Conservation (phyloP, 2,888 invertebrate species). For the Plebejus anna region DNA sequence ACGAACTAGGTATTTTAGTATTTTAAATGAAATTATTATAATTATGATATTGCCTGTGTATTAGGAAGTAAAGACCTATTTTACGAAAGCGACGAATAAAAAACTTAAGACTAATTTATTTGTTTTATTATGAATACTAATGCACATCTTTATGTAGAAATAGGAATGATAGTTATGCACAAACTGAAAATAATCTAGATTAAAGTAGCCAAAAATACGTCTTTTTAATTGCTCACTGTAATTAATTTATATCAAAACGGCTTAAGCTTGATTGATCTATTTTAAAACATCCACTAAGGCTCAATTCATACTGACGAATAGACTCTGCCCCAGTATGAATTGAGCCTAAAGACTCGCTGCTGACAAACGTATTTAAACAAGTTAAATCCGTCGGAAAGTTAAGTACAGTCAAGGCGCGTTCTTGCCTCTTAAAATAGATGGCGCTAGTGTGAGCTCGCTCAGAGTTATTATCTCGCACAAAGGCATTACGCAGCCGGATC, state of each 20-base stretch:
- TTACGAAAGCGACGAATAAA: background rate
- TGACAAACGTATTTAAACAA: background rate
- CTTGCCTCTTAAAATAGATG: background rate
- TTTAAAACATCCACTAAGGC: no score
- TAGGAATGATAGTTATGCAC: no score
- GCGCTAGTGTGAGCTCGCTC: background rate
- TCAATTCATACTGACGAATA: no score
- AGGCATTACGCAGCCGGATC: background rate
- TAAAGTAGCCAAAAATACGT: no score
- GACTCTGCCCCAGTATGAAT: no score
- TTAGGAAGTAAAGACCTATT: background rate
- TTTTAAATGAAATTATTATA: background rate
- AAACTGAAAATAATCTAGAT: no score
- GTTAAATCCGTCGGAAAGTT: background rate
- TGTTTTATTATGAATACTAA: background rate
- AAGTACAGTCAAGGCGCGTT: background rate
- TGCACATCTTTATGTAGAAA: no score
- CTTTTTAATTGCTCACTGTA: no score
- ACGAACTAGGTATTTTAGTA: background rate
- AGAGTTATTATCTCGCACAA: background rate
- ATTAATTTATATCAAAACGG: no score
- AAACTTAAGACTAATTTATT: background rate
- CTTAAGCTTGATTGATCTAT: no score
- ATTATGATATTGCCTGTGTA: conserved; percentile 4
- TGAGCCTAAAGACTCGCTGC: background rate